These are phyloP conservation scores for Pachycephala philippinensis DNA, from an alignment of 2,113 vertebrate species.

Conservation along the genomic window DNA sequence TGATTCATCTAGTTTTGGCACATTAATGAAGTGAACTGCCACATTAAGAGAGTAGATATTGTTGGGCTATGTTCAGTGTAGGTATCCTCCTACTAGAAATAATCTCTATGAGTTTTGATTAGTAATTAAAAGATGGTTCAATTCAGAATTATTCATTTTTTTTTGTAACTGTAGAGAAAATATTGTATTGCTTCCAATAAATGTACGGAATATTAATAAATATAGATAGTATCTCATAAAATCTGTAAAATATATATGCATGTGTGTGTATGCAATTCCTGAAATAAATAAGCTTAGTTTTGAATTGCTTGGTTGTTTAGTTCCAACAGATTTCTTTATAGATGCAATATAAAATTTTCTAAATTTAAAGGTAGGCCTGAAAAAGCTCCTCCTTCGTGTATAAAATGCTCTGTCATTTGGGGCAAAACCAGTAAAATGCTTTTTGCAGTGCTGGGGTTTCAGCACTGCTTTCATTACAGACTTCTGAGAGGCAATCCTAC, in stretches of 20 bases:
- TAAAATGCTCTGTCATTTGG: neutral
- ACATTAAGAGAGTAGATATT: neutral
- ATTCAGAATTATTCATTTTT: neutral
- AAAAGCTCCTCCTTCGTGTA: neutral
- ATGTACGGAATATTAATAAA: neutral
- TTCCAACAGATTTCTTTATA: neutral
- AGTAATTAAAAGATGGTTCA: neutral
- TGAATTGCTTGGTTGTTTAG: neutral
- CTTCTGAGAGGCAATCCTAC: neutral
- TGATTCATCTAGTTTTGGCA: conserved; percentile 21
- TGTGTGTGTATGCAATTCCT: neutral
- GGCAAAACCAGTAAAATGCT: neutral
- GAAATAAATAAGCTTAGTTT: neutral
- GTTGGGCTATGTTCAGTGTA: neutral
- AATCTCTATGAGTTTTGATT: neutral
- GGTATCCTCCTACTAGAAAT: neutral
- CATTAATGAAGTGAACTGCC: neutral
- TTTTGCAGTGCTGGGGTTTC: neutral
- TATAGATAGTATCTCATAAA: neutral
- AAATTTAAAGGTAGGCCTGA: neutral
- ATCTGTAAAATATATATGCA: neutral
- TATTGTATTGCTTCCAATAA: neutral
- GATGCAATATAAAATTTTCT: neutral
- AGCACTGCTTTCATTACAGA: neutral
- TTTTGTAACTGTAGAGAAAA: neutral